Evolutionary conservation across 2,113 vertebrate genomes (phyloP).

Genomic region (Cynocephalus volans): DNA sequence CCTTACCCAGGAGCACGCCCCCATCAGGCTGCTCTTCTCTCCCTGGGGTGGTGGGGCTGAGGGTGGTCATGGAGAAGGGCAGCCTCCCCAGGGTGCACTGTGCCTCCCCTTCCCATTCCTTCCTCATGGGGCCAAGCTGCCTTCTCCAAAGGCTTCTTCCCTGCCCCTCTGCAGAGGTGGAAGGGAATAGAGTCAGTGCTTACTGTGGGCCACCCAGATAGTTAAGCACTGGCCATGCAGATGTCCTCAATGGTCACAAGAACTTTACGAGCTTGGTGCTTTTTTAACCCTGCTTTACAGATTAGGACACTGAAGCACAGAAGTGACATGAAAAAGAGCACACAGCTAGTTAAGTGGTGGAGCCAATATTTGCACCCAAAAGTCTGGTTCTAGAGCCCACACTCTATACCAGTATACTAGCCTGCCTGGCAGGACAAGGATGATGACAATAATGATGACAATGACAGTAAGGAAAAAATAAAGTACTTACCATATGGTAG

Average conservation of each 20-base stretch:
- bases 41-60: background rate
- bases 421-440: background rate
- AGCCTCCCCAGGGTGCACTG: too few species aligned
- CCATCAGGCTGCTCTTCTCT: background rate
- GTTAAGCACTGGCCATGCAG: rapidly evolving
- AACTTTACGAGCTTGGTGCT: background rate
- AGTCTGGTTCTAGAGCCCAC: background rate
- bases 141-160: background rate
- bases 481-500: background rate
- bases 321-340: background rate
- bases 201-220: background rate
- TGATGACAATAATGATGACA: background rate
- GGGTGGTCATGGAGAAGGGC: background rate
- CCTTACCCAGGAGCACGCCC: background rate
- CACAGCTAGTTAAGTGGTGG: background rate
- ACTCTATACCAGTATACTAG: background rate
- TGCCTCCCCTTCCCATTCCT: background rate
- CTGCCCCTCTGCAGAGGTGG: background rate
- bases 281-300: background rate
- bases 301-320: background rate
- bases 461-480: too few species aligned
- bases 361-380: background rate
- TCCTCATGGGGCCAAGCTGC: background rate
- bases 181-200: background rate
- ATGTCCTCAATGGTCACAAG: background rate